Conservation (phyloP, 2,888 invertebrate species). For the Chloroclysta siterata region DNA sequence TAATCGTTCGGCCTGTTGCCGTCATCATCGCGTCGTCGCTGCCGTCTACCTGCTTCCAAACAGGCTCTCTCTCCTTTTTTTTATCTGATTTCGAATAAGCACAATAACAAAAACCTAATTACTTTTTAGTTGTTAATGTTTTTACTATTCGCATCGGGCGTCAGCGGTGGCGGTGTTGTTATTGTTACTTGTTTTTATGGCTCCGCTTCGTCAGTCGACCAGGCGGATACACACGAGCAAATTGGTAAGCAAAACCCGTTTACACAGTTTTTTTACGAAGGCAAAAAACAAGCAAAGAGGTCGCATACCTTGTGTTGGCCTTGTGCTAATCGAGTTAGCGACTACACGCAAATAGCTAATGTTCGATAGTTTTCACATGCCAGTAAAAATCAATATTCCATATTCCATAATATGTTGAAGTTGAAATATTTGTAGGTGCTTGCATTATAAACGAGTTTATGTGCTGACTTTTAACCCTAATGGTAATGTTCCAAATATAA, state of each 20-base stretch:
- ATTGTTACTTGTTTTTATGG: slow-evolving; percentile 53
- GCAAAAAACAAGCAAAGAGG: slow-evolving; percentile 73
- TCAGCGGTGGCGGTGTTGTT: slow-evolving; percentile 41
- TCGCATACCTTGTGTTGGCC: slow-evolving; percentile 78
- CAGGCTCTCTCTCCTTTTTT: slow-evolving; percentile 35
- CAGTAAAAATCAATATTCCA: slow-evolving; percentile 50
- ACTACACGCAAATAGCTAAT: slow-evolving; percentile 70
- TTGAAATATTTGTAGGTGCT: slow-evolving; percentile 39
- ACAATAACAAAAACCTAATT: slow-evolving; percentile 54
- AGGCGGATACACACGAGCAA: slow-evolving; percentile 57
- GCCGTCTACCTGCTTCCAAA: slow-evolving; percentile 34
- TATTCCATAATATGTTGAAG: slow-evolving; percentile 51
- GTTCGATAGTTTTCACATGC: slow-evolving; percentile 68
- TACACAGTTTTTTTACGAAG: slow-evolving; percentile 51
- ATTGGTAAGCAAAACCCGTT: slow-evolving; percentile 64
- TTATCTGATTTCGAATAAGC: slow-evolving; percentile 41
- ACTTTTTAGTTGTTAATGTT: slow-evolving; percentile 57
- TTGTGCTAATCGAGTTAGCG: slow-evolving; percentile 79
- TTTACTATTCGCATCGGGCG: slow-evolving; percentile 49
- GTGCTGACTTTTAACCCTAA: slow-evolving; percentile 39
- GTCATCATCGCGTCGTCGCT: background rate
- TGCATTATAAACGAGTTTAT: slow-evolving; percentile 52
- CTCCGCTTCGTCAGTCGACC: slow-evolving; percentile 54
- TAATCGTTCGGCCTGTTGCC: slow-evolving; percentile 4
- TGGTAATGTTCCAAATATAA: slow-evolving; percentile 50